Evolutionary conservation across 2,888 invertebrate genomes (phyloP), one percentile per base, ranked within the genome.

Genomic region (Dasysyrphus albostriatus): DNA sequence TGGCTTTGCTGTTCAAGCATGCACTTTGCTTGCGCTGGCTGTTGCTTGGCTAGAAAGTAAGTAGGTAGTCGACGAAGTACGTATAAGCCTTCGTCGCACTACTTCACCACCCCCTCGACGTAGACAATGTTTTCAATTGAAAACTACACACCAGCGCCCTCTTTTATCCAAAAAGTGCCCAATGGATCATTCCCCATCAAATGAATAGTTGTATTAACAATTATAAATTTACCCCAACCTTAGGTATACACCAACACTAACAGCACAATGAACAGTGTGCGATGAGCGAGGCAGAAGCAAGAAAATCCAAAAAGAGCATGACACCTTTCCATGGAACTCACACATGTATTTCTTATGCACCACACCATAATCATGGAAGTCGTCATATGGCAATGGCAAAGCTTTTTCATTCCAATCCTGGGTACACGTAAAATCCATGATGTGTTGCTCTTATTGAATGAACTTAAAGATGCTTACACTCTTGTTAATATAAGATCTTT

Each of bases 51-150:
- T 24, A 24, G 24, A 24, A 24, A 89, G 88, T 90, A 88, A 90
- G 89, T 89, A 90, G 75, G 79, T 88, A 88, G 14, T 24, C 14
- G 84, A 88, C 80, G 83, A n/a, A n/a, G n/a, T n/a, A n/a, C 70
- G 51, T 29, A 51, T 2, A 12, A 9, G 12, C 39, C 44, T 63
- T 63, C 19, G 63, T 34, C 74, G 63, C 58, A 47, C 63, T 47
- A 47, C 63, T 47, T 58, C 67, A 54, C 59, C 58, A 16, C 34
- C 67, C 47, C 34, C 47, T 16, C 1, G 54, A 61, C 59, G 49
- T 19, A 73, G 0, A 5, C 72, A 81, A 3, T 59, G 14, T 42
- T 49, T 49, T 39, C 14, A 51, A n/a, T 14, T 51, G 12, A 3
- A 51, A 70, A 67, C 76, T 49, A 37, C 19, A 42, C 42, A 58